These are phyloP conservation scores for Apis dorsata DNA, from an alignment of 1,140 invertebrate species.

Conservation along the genomic window DNA sequence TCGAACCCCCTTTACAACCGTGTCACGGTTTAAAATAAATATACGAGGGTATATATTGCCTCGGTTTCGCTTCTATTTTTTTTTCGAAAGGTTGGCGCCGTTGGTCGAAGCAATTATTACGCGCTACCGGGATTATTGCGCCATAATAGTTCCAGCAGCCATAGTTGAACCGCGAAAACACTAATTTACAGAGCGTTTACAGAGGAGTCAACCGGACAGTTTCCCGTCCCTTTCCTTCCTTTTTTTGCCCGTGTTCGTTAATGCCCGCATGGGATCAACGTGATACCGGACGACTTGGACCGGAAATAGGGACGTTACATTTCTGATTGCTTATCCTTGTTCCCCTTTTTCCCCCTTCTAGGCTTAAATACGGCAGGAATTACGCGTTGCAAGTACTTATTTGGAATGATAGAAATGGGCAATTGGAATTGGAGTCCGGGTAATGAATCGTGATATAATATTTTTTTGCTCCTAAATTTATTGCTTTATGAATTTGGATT, in stretches of 20 bases:
- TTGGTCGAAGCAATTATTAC: conserved; percentile 22
- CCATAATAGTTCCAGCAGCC: conserved; percentile 37
- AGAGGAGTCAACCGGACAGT: conserved; percentile 1
- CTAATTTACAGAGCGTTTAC: conserved; percentile 59
- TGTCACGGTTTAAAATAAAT: conserved; percentile 11
- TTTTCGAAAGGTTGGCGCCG: not conserved
- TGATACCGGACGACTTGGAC: conserved; percentile 4
- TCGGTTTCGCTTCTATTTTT: conserved; percentile 7
- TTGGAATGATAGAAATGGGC: no score
- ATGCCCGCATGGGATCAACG: not conserved
- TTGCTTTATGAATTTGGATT: no score
- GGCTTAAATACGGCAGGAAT: not conserved
- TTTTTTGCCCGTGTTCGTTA: conserved; percentile 30
- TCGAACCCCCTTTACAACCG: not conserved
- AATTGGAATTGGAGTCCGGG: no score
- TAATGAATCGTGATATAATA: no score
- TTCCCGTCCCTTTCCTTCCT: not conserved
- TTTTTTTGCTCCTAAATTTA: no score
- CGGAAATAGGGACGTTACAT: conserved; percentile 8
- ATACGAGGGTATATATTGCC: conserved; percentile 5
- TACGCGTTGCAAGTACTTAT: not conserved
- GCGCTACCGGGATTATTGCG: conserved; percentile 25
- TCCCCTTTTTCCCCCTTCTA: not conserved
- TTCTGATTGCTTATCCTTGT: conserved; percentile 8
- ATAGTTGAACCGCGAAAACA: conserved; percentile 55